Base-by-base conservation (phyloP, 2,888 invertebrate genomes). In the Zootermopsis nevadensis region DNA sequence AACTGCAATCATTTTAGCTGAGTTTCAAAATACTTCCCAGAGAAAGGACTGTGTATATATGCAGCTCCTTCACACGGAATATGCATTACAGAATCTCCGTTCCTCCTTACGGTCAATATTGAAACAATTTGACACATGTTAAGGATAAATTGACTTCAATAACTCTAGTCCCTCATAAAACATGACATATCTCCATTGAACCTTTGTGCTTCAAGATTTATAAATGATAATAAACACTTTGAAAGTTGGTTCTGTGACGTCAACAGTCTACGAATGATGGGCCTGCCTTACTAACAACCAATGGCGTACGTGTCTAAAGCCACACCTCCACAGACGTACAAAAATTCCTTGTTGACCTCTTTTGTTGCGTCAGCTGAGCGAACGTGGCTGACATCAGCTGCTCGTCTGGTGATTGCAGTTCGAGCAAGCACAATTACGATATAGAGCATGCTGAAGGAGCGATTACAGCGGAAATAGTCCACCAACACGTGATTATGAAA, bases 301-400 rank as follows among this genome's bases (percentile, higher is more conserved):
- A 74, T 74, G 74, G 74, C 74, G 33, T 74, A n/a, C 74, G 74
- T 74, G 38, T 38, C n/a, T 22, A 7, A 8, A 27, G 38, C 38
- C 74, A 74, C 38, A 38, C 74, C 74, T 74, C 74, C 38, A 3
- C 1, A 74, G n/a, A 35, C 6, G 74, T 33, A 79, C 30, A 60
- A 79, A 53, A 27, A 53, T 30, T 77, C n/a, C 22, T 55, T 53
- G 8, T 33, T 79, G 79, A 79, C 79, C 79, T 66, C 79, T 55
- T 60, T 79, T 8, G 24, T 77, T 79, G 79, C 60, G 38, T 79
- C 79, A 79, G 79, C 60, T 15, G 35, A 38, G 72, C n/a, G n/a
- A n/a, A n/a, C 48, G 48, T 48, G 48, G 3, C 48, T 48, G 15
- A 19, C 48, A 60, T 60, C 60, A 60, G 60, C 60, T 60, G 60